Evolutionary conservation across 2,888 invertebrate species (phyloP).

Genomic region (Drosophila acutilabella): DNA sequence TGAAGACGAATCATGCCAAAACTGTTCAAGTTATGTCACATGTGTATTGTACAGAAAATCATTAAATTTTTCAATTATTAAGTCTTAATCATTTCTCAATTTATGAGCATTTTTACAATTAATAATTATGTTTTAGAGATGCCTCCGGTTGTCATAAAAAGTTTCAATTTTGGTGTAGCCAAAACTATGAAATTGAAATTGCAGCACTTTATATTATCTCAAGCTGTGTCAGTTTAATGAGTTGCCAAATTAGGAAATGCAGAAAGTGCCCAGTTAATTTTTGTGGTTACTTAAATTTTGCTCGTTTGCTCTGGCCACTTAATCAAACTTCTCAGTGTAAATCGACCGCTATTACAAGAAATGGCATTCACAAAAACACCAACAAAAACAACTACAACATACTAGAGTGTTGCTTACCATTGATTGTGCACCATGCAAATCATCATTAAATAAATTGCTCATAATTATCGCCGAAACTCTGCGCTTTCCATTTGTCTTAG

Average conservation of each 20-base stretch:
- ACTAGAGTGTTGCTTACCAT: constrained; percentile 18
- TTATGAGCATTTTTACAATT: neutral
- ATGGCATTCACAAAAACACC: constrained; percentile 3
- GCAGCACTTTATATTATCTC: neutral
- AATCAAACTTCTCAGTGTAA: constrained; percentile 15
- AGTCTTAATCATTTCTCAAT: neutral
- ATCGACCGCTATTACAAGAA: constrained; percentile 13
- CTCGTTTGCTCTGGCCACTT: constrained; percentile 19
- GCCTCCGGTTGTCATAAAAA: constrained; percentile 1
- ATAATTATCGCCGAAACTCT: constrained; percentile 61
- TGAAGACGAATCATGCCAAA: neutral
- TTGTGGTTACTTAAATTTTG: constrained; percentile 16
- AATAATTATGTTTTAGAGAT: neutral
- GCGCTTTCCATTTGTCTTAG: constrained; percentile 53
- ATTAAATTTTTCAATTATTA: neutral
- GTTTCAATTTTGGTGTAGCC: neutral
- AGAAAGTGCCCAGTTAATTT: constrained; percentile 14
- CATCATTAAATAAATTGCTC: constrained; percentile 75
- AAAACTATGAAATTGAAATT: neutral
- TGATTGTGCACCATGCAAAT: constrained; percentile 57
- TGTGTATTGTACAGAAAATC: neutral
- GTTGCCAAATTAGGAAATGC: constrained; percentile 31
- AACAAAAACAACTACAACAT: neutral
- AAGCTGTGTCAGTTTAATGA: constrained; percentile 8
- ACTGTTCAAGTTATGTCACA: constrained; percentile 23